Evolutionary conservation across 2,797 vertebrate species (phyloP).

Genomic region (Falco biarmicus): DNA sequence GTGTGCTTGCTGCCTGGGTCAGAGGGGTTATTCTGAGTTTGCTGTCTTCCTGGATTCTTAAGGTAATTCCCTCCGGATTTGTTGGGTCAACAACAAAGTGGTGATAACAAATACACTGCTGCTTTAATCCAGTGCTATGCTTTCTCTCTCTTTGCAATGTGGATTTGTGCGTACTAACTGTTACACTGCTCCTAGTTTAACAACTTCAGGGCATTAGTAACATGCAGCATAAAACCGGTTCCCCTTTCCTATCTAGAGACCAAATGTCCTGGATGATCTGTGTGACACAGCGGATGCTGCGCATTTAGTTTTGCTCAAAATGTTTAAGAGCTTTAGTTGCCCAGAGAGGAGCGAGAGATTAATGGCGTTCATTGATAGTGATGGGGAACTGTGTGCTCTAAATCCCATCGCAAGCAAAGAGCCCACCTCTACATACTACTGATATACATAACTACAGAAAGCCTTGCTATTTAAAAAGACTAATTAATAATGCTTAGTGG

Average conservation of each 20-base stretch:
- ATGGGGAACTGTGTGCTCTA: neutral
- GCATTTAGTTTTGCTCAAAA: neutral
- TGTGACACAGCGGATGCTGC: neutral
- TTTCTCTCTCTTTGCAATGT: neutral
- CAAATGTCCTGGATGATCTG: neutral
- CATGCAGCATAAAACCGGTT: neutral
- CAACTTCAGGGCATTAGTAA: neutral
- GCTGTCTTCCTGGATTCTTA: neutral
- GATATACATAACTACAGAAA: slow-evolving; percentile 1
- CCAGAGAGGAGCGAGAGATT: neutral
- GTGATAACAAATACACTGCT: neutral
- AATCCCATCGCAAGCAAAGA: neutral
- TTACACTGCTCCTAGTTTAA: neutral
- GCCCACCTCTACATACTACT: neutral
- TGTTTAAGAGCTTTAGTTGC: neutral
- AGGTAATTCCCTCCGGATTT: slow-evolving; percentile 34
- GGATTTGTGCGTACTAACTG: neutral
- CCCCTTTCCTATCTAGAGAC: neutral
- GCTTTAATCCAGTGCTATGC: neutral
- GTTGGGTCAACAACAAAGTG: slow-evolving; percentile 8
- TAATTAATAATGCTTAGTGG: slow-evolving; percentile 26
- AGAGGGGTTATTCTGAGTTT: slow-evolving; percentile 51
- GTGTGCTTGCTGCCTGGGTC: slow-evolving; percentile 42
- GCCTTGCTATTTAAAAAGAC: slow-evolving; percentile 6
- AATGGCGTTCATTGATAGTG: neutral